phyloP scores from a whole-genome alignment of 2,888 invertebrate genomes.

The Euphydryas editha region DNA sequence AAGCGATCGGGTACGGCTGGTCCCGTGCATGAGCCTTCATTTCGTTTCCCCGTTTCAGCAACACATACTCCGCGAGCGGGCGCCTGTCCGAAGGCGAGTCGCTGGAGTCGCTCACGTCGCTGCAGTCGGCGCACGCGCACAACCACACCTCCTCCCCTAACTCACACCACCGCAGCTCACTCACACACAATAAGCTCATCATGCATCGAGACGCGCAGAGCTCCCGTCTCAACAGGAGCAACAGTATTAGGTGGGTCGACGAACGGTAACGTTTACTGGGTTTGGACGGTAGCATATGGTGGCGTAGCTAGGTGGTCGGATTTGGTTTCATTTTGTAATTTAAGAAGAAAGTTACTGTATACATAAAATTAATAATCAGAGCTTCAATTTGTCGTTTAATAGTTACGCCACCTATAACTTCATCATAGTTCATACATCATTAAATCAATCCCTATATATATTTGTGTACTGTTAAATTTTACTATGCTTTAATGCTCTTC shows the following conservation, averaged over 20 bases:
- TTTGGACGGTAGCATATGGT: not conserved
- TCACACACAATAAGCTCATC: constrained; percentile 85
- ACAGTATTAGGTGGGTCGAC: constrained; percentile 92
- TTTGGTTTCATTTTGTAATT: not conserved
- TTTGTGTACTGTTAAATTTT: constrained; percentile 25
- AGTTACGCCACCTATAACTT: constrained; percentile 25
- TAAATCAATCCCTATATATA: constrained; percentile 21
- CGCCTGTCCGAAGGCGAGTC: constrained; percentile 95
- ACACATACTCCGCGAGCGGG: constrained; percentile 88
- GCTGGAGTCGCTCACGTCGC: constrained; percentile 91
- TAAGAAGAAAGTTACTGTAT: no score
- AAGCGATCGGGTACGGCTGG: not conserved
- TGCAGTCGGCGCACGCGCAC: constrained; percentile 90
- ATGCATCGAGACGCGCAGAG: constrained; percentile 84
- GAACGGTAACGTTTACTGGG: constrained; percentile 1
- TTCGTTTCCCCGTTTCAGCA: constrained; percentile 81
- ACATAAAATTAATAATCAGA: not conserved
- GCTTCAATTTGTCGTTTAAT: not conserved
- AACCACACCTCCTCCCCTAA: constrained; percentile 88
- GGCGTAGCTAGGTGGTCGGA: constrained; percentile 15
- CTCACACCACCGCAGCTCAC: constrained; percentile 86
- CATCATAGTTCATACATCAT: constrained; percentile 18
- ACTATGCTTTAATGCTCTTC: constrained; percentile 39
- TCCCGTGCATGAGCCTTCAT: constrained; percentile 61
- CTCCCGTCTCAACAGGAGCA: constrained; percentile 92